These are phyloP conservation scores for Aradophagus sp. DNA, from an alignment of 1,140 invertebrate genomes.

Conservation along the genomic window DNA sequence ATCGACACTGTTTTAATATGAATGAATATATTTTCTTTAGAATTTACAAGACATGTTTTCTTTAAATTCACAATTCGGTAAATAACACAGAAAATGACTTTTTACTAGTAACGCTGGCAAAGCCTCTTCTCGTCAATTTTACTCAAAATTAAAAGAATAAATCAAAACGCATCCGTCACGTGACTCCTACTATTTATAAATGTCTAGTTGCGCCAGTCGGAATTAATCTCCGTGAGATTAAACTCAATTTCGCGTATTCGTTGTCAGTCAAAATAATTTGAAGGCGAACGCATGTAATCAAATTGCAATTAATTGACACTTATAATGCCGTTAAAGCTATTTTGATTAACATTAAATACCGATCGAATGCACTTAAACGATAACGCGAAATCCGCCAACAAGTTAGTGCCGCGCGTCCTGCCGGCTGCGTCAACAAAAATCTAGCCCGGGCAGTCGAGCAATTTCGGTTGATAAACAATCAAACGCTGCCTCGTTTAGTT, in stretches of 20 bases:
- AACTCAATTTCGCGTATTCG: conserved; percentile 47
- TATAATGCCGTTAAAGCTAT: conserved; percentile 41
- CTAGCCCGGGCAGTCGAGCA: no score
- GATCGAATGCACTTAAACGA: conserved; percentile 15
- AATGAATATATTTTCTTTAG: no score
- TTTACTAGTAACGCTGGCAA: no score
- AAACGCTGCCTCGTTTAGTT: no score
- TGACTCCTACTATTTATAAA: conserved; percentile 46
- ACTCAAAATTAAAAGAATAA: no score
- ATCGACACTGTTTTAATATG: no score
- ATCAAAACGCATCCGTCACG: conserved; percentile 3
- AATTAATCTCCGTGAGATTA: conserved; percentile 51
- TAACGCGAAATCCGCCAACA: conserved; percentile 6
- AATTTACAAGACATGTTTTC: no score
- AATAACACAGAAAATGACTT: no score
- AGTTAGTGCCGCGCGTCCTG: conserved; percentile 8
- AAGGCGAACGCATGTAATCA: conserved; percentile 46
- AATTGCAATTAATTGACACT: conserved; percentile 52
- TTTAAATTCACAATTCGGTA: no score
- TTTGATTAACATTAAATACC: conserved; percentile 38
- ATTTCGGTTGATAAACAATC: no score
- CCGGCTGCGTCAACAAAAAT: no score
- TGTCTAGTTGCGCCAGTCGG: conserved; percentile 31
- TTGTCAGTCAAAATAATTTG: conserved; percentile 48
- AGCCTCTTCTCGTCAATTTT: no score